These are phyloP conservation scores for Drosophila rhopaloa DNA, from an alignment of 1,140 invertebrate species.

Conservation along the genomic window DNA sequence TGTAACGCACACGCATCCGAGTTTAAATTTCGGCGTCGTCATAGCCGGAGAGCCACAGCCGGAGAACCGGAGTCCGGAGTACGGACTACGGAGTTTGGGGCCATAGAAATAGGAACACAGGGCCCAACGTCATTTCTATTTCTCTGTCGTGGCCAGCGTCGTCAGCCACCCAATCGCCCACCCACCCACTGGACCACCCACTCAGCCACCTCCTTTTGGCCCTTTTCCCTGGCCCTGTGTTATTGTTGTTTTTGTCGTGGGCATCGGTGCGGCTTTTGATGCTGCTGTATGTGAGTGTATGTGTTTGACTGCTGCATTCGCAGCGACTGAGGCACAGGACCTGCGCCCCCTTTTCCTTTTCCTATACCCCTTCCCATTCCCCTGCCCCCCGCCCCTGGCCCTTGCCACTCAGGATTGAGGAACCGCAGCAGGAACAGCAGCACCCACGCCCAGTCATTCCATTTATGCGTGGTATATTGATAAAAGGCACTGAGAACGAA, in stretches of 20 bases:
- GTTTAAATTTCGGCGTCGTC: constrained; percentile 67
- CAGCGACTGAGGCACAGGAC: constrained; percentile 48
- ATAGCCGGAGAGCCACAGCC: constrained; percentile 50
- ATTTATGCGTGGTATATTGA: constrained; percentile 63
- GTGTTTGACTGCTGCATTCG: constrained; percentile 33
- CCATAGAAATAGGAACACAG: constrained; percentile 52
- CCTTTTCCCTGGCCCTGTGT: constrained; percentile 10
- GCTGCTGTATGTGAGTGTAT: constrained; percentile 21
- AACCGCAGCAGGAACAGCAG: constrained; percentile 47
- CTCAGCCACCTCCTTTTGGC: constrained; percentile 4
- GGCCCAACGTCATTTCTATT: constrained; percentile 60
- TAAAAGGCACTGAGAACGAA: constrained; percentile 43
- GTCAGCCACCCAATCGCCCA: constrained; percentile 13
- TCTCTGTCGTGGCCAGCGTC: constrained; percentile 61
- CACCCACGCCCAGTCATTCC: constrained; percentile 54
- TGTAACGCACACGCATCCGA: constrained; percentile 72
- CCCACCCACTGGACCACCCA: constrained; percentile 3
- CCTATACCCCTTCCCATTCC: neutral
- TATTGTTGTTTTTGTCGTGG: constrained; percentile 56
- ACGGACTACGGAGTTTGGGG: constrained; percentile 15
- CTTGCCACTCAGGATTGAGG: constrained; percentile 38
- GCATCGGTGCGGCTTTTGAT: constrained; percentile 56
- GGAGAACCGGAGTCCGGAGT: constrained; percentile 29
- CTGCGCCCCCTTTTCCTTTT: neutral
- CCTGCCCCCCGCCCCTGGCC: neutral